These are phyloP conservation scores for Anarhynchus alexandrinus DNA, from an alignment of 2,113 vertebrate species.

Conservation along the genomic window DNA sequence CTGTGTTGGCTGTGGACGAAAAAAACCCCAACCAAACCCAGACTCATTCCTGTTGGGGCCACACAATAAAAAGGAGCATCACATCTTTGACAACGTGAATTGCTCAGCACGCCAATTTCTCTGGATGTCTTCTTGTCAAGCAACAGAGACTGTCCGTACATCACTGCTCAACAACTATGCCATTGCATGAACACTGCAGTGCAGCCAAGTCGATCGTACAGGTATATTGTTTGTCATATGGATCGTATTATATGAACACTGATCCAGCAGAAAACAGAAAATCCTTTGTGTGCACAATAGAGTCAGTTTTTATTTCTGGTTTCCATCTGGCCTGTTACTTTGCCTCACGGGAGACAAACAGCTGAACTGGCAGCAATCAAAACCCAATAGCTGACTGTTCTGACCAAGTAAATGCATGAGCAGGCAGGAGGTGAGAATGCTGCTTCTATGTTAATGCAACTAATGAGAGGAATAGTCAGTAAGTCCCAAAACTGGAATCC, in stretches of 20 bases:
- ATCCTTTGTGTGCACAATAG: neutral
- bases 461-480: neutral
- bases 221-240: neutral
- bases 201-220: accelerated
- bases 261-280: neutral
- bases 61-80: neutral
- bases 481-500: neutral
- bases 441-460: neutral
- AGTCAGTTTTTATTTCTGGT: slow-evolving; percentile 7
- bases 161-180: neutral
- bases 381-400: neutral
- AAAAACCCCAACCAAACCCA: neutral
- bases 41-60: neutral
- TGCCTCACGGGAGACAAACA: neutral
- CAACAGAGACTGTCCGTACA: neutral
- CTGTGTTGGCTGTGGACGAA: neutral
- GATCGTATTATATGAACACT: neutral
- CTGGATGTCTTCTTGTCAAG: neutral
- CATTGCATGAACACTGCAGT: accelerated
- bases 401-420: neutral
- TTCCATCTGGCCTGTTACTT: neutral
- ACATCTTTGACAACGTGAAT: neutral
- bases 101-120: neutral
- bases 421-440: neutral
- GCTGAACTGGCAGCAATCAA: slow-evolving; percentile 15